A percentile compares a stretch with the other conserved stretches of the same genome.
phyloP scores from a whole-genome alignment of 2,797 vertebrate species.

The Myotis findleyi region DNA sequence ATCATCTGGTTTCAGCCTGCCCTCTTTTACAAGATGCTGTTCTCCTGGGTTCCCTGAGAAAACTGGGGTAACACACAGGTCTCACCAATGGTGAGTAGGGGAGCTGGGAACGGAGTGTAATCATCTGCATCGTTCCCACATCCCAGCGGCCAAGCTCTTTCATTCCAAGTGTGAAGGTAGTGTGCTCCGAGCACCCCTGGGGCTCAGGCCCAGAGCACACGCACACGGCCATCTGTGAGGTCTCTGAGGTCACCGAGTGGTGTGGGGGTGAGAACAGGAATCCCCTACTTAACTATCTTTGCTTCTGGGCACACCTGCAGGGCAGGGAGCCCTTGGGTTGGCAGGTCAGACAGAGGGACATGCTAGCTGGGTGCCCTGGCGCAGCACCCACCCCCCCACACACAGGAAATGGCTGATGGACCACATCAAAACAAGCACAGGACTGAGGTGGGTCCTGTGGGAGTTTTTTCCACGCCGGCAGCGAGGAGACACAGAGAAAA shows the following conservation, averaged over 20 bases:
- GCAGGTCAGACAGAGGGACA: neutral
- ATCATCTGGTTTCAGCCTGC: neutral
- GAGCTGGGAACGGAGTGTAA: neutral
- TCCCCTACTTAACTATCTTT: neutral
- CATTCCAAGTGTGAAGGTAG: neutral
- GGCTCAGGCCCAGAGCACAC: neutral
- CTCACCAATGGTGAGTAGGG: neutral
- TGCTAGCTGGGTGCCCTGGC: neutral
- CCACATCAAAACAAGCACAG: neutral
- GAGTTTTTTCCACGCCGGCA: neutral
- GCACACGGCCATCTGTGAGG: accelerated
- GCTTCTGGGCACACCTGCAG: neutral
- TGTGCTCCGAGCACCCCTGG: neutral
- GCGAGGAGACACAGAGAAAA: neutral
- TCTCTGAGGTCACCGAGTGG: neutral
- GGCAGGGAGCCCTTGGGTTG: neutral
- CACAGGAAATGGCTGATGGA: neutral
- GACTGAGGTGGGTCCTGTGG: neutral
- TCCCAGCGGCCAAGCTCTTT: neutral
- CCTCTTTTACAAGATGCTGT: neutral
- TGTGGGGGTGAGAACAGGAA: neutral
- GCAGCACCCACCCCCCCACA: neutral
- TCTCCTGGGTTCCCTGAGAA: neutral
- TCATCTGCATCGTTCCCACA: neutral
- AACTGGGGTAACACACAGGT: neutral